Percentiles rank a stretch among this genome's conserved stretches.
These are phyloP conservation scores for Eustalomyia histrio DNA, from an alignment of 2,888 invertebrate genomes.

Conservation along the genomic window DNA sequence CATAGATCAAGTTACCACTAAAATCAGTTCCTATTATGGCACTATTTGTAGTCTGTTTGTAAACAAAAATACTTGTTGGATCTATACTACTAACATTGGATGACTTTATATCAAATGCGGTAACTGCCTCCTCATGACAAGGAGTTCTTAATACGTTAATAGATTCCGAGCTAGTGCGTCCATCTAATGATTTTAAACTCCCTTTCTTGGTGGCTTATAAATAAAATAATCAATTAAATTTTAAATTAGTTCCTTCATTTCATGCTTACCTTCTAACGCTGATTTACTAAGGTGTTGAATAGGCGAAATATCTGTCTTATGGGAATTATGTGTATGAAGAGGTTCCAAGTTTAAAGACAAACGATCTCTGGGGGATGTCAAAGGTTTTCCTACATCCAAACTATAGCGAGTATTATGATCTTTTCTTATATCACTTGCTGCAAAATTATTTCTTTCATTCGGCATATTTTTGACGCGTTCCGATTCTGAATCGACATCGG, in stretches of 20 bases:
- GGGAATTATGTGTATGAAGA: slow-evolving; percentile 51
- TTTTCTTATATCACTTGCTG: slow-evolving; percentile 45
- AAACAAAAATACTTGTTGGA: slow-evolving; percentile 52
- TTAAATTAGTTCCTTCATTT: neutral
- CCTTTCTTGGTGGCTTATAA: slow-evolving; percentile 58
- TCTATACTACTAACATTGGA: slow-evolving; percentile 67
- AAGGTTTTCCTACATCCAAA: slow-evolving; percentile 47
- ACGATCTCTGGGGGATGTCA: slow-evolving; percentile 72
- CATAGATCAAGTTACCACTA: slow-evolving; percentile 24
- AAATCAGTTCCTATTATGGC: slow-evolving; percentile 47
- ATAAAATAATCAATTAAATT: neutral
- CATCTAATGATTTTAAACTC: slow-evolving; percentile 67
- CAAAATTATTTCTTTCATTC: slow-evolving; percentile 36
- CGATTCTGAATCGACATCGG: slow-evolving; percentile 59
- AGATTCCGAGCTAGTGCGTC: slow-evolving; percentile 64
- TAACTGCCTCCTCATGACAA: slow-evolving; percentile 69
- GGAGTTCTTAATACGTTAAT: slow-evolving; percentile 70
- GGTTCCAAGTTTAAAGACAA: slow-evolving; percentile 74
- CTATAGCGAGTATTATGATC: slow-evolving; percentile 43
- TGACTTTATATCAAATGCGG: slow-evolving; percentile 69
- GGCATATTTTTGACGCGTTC: slow-evolving; percentile 67
- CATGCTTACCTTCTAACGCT: slow-evolving; percentile 53
- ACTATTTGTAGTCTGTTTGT: slow-evolving; percentile 55
- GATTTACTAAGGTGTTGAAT: slow-evolving; percentile 46
- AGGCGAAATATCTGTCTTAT: slow-evolving; percentile 61